Percentiles rank a stretch among this genome's conserved stretches.
phyloP scores from a whole-genome alignment of 2,113 vertebrate species.

The Malurus cyaneus region DNA sequence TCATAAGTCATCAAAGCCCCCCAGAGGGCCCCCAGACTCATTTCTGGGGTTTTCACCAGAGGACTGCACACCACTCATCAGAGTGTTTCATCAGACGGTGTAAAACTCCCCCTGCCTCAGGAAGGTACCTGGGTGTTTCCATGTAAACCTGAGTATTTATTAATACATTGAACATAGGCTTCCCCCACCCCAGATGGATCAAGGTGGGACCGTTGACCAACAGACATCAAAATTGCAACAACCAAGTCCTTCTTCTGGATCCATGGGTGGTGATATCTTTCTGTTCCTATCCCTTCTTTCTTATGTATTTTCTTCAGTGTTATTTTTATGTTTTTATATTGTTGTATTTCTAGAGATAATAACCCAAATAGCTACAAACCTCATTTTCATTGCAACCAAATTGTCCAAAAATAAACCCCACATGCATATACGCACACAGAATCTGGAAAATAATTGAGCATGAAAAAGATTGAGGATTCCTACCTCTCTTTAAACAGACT shows the following conservation, averaged over 20 bases:
- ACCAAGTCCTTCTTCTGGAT: not conserved
- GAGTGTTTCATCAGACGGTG: not conserved
- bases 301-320: not conserved
- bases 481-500: not conserved
- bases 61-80: no score
- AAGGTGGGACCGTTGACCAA: not conserved
- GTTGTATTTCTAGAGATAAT: not conserved
- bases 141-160: not conserved
- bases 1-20: not conserved
- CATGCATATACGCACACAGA: rapidly evolving
- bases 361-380: not conserved
- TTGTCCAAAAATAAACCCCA: not conserved
- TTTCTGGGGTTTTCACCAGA: not conserved
- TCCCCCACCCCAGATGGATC: not conserved
- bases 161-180: not conserved
- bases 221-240: not conserved
- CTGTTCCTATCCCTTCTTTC: not conserved
- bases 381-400: not conserved
- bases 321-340: not conserved
- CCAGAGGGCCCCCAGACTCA: rapidly evolving
- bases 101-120: not conserved
- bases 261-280: not conserved
- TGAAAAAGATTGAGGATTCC: not conserved
- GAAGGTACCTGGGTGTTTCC: not conserved
- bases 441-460: not conserved